Evolutionary conservation across 2,797 vertebrate species (phyloP).

Genomic region (Eulemur mongoz): DNA sequence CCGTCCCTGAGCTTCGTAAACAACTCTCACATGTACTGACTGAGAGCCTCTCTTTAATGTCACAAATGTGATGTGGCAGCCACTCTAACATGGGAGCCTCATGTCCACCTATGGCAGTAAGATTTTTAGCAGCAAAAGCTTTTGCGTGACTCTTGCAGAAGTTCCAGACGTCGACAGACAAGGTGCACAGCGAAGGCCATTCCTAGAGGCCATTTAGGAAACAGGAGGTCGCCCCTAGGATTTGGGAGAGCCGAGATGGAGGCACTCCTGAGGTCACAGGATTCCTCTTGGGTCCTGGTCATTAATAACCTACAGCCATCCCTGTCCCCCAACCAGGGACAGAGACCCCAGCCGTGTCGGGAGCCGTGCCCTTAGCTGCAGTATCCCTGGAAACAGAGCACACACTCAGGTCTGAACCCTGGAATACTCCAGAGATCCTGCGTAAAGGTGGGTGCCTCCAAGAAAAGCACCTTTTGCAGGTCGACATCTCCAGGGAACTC

Average conservation of each 20-base stretch:
- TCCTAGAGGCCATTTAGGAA: not conserved
- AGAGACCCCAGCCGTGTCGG: not conserved
- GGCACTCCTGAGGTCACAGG: not conserved
- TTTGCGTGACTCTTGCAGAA: not conserved
- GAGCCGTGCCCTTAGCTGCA: not conserved
- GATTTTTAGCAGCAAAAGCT: not conserved
- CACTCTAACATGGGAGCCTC: not conserved
- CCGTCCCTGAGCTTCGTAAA: not conserved
- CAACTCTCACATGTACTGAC: rapidly evolving
- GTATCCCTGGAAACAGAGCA: not conserved
- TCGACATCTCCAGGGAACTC: not conserved
- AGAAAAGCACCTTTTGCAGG: not conserved
- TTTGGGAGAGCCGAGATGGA: not conserved
- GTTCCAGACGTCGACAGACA: not conserved
- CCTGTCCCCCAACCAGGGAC: not conserved
- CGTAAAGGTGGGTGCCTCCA: rapidly evolving
- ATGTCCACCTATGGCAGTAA: not conserved
- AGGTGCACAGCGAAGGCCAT: not conserved
- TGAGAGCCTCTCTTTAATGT: not conserved
- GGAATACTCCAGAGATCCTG: not conserved
- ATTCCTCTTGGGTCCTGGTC: not conserved
- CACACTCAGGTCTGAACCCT: not conserved
- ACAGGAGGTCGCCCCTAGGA: not conserved
- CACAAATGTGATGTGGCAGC: rapidly evolving
- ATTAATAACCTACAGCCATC: not conserved